These are phyloP conservation scores for Ficedula albicollis DNA, from an alignment of 2,797 vertebrate genomes.

Conservation along the genomic window DNA sequence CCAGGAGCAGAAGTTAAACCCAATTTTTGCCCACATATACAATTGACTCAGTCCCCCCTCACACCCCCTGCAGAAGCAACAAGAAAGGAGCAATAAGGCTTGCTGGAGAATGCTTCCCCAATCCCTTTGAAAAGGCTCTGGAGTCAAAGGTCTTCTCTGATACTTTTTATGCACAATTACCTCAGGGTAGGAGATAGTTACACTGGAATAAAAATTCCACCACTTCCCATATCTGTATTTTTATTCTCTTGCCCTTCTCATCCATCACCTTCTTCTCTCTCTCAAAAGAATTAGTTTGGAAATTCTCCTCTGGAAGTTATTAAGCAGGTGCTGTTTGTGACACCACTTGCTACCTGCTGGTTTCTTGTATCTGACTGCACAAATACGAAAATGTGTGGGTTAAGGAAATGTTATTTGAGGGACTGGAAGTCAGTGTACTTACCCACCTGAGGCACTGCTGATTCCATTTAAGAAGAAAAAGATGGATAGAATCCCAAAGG, in stretches of 20 bases:
- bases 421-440: background rate
- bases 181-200: background rate
- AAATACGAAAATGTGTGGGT: background rate
- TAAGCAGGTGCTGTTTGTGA: background rate
- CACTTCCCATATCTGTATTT: background rate
- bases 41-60: background rate
- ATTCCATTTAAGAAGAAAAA: background rate
- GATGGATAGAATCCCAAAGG: background rate
- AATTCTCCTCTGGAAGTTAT: background rate
- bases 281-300: background rate
- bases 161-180: background rate
- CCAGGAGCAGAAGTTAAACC: background rate
- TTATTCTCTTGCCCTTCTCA: background rate
- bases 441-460: background rate
- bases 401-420: background rate
- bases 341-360: accelerated
- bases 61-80: background rate
- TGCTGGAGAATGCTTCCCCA: background rate
- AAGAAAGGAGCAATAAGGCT: background rate
- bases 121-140: background rate
- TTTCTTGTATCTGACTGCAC: background rate
- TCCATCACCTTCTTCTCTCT: background rate
- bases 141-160: background rate
- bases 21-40: background rate
- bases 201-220: background rate